Evolutionary conservation across 2,888 invertebrate genomes (phyloP).

Genomic region (Amblyjoppa fuscipennis): DNA sequence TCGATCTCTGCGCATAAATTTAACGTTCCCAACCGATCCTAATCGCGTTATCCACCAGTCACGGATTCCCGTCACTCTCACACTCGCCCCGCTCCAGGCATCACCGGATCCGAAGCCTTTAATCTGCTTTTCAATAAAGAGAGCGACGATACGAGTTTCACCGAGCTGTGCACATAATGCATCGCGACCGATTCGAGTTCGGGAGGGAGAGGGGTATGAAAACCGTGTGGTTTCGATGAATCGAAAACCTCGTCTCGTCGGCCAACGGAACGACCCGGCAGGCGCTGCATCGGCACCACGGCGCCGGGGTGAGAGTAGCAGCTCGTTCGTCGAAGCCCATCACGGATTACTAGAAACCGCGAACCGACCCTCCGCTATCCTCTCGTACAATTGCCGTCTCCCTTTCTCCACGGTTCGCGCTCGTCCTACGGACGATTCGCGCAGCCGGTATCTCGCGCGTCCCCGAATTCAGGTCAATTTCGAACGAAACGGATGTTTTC

Average conservation of each 20-base stretch:
- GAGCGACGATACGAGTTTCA: conserved; percentile 56
- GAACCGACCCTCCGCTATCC: conserved; percentile 37
- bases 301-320: not conserved
- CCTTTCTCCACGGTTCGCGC: not conserved
- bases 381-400: conserved; percentile 29
- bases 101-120: conserved; percentile 56
- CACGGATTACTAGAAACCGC: conserved; percentile 62
- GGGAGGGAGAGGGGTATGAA: conserved; percentile 31
- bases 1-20: conserved; percentile 40
- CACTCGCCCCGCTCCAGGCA: conserved; percentile 4
- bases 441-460: conserved; percentile 24
- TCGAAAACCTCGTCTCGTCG: conserved; percentile 44
- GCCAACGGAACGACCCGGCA: conserved; percentile 2
- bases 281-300: not conserved
- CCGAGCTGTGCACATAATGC: conserved; percentile 33
- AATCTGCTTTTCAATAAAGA: conserved; percentile 72
- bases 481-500: conserved; percentile 33
- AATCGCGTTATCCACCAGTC: conserved; percentile 54
- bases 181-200: conserved; percentile 27
- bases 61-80: conserved; percentile 53
- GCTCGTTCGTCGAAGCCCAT: conserved; percentile 48
- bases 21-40: conserved; percentile 17
- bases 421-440: conserved; percentile 14
- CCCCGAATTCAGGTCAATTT: conserved; percentile 32
- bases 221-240: conserved; percentile 57